A percentile compares a stretch with the other conserved stretches of the same genome.
These are phyloP conservation scores for Lottia scabra DNA, from an alignment of 2,888 invertebrate species.

Conservation along the genomic window DNA sequence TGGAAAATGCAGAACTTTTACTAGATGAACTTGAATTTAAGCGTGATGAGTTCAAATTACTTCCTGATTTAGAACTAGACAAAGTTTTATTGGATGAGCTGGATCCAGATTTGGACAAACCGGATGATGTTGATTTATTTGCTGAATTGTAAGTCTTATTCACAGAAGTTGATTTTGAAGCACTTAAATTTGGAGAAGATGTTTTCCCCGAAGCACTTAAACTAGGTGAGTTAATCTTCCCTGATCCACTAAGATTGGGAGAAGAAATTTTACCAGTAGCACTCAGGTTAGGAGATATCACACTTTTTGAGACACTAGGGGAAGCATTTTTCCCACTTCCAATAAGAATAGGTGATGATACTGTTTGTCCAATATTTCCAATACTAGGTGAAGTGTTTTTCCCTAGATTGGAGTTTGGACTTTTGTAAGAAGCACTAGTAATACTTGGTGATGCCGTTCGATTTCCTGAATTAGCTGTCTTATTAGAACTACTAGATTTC, in stretches of 20 bases:
- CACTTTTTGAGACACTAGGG: neutral
- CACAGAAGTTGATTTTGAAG: conserved; percentile 5
- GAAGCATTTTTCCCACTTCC: neutral
- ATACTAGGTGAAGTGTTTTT: neutral
- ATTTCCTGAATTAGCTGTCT: neutral
- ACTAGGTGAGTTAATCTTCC: neutral
- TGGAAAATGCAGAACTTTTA: conserved; percentile 11
- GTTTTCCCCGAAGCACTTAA: conserved; percentile 1
- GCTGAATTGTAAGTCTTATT: conserved; percentile 21
- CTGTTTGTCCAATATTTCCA: neutral
- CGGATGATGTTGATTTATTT: conserved; percentile 14
- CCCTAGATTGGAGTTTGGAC: neutral
- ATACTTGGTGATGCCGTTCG: neutral
- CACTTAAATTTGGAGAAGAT: neutral
- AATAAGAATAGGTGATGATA: neutral
- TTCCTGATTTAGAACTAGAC: conserved; percentile 6
- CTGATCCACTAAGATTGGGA: neutral
- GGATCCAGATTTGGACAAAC: conserved; percentile 19
- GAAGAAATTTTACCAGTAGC: neutral
- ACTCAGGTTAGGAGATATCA: neutral
- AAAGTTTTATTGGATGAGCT: conserved; percentile 10
- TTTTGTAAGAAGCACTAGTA: neutral
- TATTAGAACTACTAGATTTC: neutral
- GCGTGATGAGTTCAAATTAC: conserved; percentile 4
- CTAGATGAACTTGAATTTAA: neutral